These are phyloP conservation scores for Amazona guildingii DNA, from an alignment of 2,113 vertebrate species.

Conservation along the genomic window DNA sequence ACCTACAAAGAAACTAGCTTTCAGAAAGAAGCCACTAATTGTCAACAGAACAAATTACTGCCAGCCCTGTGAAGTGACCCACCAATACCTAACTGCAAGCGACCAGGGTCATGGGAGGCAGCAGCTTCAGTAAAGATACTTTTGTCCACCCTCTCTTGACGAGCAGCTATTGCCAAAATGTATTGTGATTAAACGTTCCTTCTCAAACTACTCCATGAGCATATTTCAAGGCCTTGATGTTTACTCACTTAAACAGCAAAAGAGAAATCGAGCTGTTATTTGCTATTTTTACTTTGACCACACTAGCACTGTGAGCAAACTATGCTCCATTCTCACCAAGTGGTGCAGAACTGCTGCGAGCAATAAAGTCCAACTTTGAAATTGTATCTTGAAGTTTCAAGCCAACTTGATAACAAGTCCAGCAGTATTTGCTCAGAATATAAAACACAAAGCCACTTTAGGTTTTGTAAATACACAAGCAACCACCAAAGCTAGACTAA, in stretches of 20 bases:
- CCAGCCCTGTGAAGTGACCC: not conserved
- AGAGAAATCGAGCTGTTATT: not conserved
- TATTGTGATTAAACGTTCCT: not conserved
- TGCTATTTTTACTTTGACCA: not conserved
- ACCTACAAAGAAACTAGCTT: not conserved
- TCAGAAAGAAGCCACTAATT: not conserved
- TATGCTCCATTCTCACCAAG: not conserved
- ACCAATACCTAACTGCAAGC: not conserved
- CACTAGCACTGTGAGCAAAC: not conserved
- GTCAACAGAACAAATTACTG: not conserved
- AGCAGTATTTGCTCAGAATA: not conserved
- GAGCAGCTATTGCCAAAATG: not conserved
- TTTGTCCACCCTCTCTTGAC: not conserved
- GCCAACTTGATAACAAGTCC: not conserved
- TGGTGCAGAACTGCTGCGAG: not conserved
- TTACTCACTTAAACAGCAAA: not conserved
- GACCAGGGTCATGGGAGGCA: not conserved
- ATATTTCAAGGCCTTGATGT: not conserved
- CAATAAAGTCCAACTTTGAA: not conserved
- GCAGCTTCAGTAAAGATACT: not conserved
- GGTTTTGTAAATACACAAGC: not conserved
- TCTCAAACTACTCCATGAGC: not conserved
- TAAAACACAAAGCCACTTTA: not conserved
- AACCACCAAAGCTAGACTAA: not conserved
- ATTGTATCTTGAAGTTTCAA: not conserved